Base-by-base conservation (phyloP, 2,888 invertebrate genomes). In the Heterodera filipjevi region DNA sequence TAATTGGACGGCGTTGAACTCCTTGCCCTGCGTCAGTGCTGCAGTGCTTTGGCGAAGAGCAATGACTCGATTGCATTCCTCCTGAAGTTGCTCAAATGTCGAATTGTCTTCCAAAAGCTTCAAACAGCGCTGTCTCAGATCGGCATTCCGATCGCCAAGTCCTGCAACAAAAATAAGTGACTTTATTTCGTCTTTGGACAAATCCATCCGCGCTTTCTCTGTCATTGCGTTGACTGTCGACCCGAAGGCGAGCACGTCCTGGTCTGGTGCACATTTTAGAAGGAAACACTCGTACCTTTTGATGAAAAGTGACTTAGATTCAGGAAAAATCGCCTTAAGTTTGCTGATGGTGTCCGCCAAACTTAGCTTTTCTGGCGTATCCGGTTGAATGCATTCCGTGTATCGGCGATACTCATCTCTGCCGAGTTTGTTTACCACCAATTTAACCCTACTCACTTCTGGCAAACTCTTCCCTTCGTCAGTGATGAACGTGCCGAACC, bases 381-480 rank as follows among this genome's bases (percentile, higher is more conserved):
- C 14, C 14, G 44, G 44, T 10, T 10, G 44, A 44, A 44, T 44
- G 44, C 44, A 10, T 44, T 44, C 44, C 8, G 44, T 44, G 14
- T 44, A 44, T 14, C 44, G 44, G 14, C 44, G 8, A 44, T 44
- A 53, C 16, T 53, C 76, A 27, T 30, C 27, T 19, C 59, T 27
- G n/a, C 68, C 79, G 22, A 79, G 59, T 16, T 27, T 35, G n/a
- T 35, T 27, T 19, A 78, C 49, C 16, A 78, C 44, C 22, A 78
- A 66, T 3, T 71, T 19, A n/a, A 19, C 27, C 68, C 64, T 76
- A 3, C 12, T 33, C 19, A 49, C 64, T 14, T 76, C 76, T n/a
- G 33, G 32, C 27, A 78, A 44, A 5, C 27, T 66, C 66, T 32
- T n/a, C 22, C 66, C 33, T 22, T 78, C 78, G 10, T 66, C 22